Evolutionary conservation across 1,140 invertebrate species (phyloP).

Genomic region (Oedothorax gibbosus): DNA sequence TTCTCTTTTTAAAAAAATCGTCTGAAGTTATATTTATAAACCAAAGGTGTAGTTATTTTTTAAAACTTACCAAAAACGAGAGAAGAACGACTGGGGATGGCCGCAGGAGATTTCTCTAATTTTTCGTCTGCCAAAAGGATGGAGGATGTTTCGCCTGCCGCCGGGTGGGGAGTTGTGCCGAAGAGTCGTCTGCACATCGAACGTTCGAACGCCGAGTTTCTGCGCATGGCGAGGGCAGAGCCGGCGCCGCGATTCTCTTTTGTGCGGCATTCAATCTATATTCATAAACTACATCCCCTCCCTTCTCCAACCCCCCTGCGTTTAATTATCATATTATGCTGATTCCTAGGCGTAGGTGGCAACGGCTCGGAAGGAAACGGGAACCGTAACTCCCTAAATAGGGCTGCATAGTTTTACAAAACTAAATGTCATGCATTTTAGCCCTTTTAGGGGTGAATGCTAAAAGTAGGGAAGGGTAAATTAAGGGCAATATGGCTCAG

Average conservation of each 20-base stretch:
- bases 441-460: too few relatives aligned
- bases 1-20: too few relatives aligned
- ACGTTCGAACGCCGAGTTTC: constrained; percentile 6
- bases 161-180: constrained; percentile 13
- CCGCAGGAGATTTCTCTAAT: neutral
- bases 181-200: constrained; percentile 22
- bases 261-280: constrained; percentile 54
- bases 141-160: neutral
- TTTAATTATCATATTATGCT: constrained; percentile 61
- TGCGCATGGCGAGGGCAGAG: constrained; percentile 36
- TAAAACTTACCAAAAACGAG: too few relatives aligned
- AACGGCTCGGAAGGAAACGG: too few relatives aligned
- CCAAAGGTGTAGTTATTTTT: too few relatives aligned
- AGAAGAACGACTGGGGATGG: neutral
- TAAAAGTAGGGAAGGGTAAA: too few relatives aligned
- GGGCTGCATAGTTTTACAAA: too few relatives aligned
- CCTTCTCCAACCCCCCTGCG: constrained; percentile 3
- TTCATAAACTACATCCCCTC: constrained; percentile 50
- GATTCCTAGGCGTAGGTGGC: neutral
- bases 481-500: too few relatives aligned
- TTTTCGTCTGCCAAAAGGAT: neutral
- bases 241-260: constrained; percentile 7
- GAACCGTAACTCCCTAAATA: too few relatives aligned
- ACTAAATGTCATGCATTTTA: too few relatives aligned
- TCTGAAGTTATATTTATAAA: too few relatives aligned